Evolutionary conservation across 2,888 invertebrate genomes (phyloP).

Genomic region (Tortricodes alternella): DNA sequence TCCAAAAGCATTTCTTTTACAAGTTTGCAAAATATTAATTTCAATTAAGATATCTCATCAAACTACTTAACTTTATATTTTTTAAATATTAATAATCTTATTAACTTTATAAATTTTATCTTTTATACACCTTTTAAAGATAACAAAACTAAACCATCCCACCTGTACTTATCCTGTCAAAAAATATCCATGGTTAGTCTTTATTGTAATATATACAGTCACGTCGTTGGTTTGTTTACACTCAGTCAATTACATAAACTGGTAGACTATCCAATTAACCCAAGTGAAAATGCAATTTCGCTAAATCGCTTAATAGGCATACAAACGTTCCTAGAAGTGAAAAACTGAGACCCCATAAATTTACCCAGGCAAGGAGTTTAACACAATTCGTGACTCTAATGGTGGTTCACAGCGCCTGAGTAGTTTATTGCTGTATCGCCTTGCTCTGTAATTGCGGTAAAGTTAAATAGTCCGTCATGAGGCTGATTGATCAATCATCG

Average conservation of each 20-base stretch:
- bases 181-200: no score
- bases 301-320: conserved; percentile 33
- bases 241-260: background rate
- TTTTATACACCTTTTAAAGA: no score
- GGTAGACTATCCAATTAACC: conserved; percentile 35
- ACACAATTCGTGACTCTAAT: conserved; percentile 71
- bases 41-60: no score
- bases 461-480: conserved; percentile 28
- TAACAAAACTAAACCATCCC: no score
- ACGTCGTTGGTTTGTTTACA: no score
- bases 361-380: conserved; percentile 56
- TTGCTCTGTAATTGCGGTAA: conserved; percentile 40
- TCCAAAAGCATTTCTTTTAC: no score
- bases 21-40: no score
- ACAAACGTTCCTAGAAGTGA: conserved; percentile 35
- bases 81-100: no score
- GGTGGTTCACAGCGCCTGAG: conserved; percentile 50
- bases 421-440: conserved; percentile 56
- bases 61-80: no score
- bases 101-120: no score
- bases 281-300: conserved; percentile 31
- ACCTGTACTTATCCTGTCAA: no score
- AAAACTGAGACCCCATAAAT: conserved; percentile 60
- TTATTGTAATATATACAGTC: no score
- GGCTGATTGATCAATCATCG: conserved; percentile 27